A percentile compares a stretch with the other conserved stretches of the same genome.
Evolutionary conservation across 2,797 vertebrate species (phyloP).

Genomic region (Sebastes alutus): DNA sequence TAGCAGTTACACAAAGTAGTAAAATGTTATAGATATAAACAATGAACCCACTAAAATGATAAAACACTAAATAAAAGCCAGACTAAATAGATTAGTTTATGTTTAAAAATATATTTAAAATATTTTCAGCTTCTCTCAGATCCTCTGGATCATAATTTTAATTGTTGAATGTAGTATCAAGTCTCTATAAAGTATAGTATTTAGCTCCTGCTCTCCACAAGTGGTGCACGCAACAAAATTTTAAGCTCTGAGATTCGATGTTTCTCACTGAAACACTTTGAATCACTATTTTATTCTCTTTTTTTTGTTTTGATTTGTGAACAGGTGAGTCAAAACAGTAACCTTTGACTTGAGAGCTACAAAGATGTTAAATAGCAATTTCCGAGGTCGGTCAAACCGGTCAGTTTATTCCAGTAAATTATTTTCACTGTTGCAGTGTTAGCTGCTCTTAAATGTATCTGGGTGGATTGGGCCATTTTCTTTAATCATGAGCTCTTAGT

Average conservation of each 20-base stretch:
- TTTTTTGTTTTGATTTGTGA: not conserved
- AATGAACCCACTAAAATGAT: too few species aligned
- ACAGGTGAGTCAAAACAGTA: not conserved
- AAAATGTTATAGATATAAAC: too few species aligned
- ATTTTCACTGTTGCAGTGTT: not conserved
- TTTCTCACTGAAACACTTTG: not conserved
- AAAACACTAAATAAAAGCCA: too few species aligned
- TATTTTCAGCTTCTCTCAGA: too few species aligned
- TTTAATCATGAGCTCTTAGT: constrained; percentile 4
- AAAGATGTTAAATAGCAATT: not conserved
- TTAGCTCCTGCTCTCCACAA: not conserved
- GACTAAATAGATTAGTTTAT: too few species aligned
- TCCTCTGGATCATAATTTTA: too few species aligned
- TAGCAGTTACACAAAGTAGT: too few species aligned
- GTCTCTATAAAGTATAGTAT: not conserved
- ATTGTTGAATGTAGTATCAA: too few species aligned
- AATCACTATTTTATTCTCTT: not conserved
- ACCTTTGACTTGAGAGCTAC: not conserved
- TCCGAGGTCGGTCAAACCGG: not conserved
- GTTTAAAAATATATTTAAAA: too few species aligned
- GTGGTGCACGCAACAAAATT: not conserved
- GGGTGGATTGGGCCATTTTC: constrained; percentile 14
- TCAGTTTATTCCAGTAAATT: not conserved
- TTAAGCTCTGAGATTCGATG: not conserved
- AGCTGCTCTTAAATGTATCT: not conserved